Evolutionary conservation across 2,888 invertebrate species (phyloP), one percentile per base, ranked within the genome.

Genomic region (Trachelus tabidus): DNA sequence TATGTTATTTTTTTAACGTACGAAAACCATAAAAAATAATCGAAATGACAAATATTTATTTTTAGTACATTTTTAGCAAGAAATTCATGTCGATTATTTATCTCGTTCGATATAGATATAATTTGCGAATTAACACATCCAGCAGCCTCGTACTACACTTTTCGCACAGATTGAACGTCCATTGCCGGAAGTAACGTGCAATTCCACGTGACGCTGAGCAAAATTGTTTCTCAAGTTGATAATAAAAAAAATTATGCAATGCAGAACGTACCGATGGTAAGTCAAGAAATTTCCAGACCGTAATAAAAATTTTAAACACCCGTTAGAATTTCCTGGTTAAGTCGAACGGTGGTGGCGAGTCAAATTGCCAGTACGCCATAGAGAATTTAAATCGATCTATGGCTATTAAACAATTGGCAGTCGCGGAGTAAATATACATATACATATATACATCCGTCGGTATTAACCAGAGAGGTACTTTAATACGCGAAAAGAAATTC

Each of bases 401-500:
- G 56, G 9, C 23, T 56, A 56, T 56, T 56, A 23, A 56, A 56
- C 56, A 56, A 56, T 56, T 23, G 56, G 23, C 56, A 23, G 9
- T 9, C 2, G 9, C 23, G 0, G 2, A 9, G 56, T 56, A 23
- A 56, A 56, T 56, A 15, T 15, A 56, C 6, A 9, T 23, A 56
- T 23, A 56, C 2, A 23, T 2, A 56, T 23, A 56, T 9, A 56
- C 6, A 1, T 9, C 56, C 56, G 3, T 71, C 11, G 11, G 31
- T 69, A 33, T 71, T 71, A 31, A 71, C 71, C 71, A 71, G 31
- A 33, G 71, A 31, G 71, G 9, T 71, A 12, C 31, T 6, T 15
- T 71, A 30, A 31, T 71, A 71, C 33, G 74, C 74, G 37, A 35
- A 31, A 71, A 71, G 71, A 71, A 71, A 34, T 34, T 31, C 74